Base-by-base conservation (phyloP, 2,113 vertebrate species). In the Gavia stellata region DNA sequence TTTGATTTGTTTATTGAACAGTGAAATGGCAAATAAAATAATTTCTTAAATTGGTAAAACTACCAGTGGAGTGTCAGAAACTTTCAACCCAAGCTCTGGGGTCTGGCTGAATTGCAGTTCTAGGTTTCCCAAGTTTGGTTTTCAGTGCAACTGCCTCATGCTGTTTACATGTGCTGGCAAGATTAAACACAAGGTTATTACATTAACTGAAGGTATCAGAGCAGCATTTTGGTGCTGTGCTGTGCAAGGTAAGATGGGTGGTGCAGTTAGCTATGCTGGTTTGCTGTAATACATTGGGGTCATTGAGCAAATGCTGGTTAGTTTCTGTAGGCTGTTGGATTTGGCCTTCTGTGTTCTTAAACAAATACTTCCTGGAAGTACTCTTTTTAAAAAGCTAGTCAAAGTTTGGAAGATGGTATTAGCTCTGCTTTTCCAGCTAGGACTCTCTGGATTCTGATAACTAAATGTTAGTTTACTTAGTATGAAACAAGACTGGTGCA, bases 361-460 rank as follows among this genome's bases (percentile, higher is more conserved):
- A 31, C 5, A 45, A 63, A 26, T 31, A 23, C 13, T 86, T 72
- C 2, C 11, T 36, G 23, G 33, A 82, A 53, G 45, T 45, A 15
- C 1, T 2, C 23, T 14, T 73, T 56, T 12, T 2, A 26, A 49
- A 70, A 62, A 45, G 3, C 5, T 55, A 0, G 12, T 38, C 7
- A 2, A 42, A 45, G 4, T 73, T 70, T 25, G n/a, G 38, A 86
- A 70, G 17, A 5, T 3, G 6, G 31, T 67, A 31, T 10, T 45
- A 68, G 28, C 28, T 70, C 34, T 90, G 31, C 21, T 83, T 88
- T 88, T 95, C 29, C 23, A 42, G 0, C 8, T 24, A 38, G 45
- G 33, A 12, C 17, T 83, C 11, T 44, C 36, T 73, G 33, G 25
- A 53, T 67, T 65, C n/a, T 90, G 29, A 12, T 36, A 77, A 74